Percentiles rank a stretch among this genome's conserved stretches.
Conservation (phyloP, 2,888 invertebrate species). For the Euproctis similis region DNA sequence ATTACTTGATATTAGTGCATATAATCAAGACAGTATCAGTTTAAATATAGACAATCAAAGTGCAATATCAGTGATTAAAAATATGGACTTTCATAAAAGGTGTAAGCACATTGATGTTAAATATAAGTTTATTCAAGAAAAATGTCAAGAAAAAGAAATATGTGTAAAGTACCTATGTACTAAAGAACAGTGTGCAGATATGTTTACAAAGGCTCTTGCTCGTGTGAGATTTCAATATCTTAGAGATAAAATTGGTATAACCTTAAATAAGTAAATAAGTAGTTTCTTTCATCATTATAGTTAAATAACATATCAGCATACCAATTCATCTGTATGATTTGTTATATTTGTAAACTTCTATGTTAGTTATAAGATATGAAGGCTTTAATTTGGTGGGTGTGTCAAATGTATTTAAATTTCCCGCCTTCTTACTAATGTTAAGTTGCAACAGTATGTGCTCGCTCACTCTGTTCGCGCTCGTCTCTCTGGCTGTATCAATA, state of each 20-base stretch:
- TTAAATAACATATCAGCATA: constrained; percentile 1
- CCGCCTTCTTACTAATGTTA: constrained; percentile 1
- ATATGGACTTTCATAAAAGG: constrained; percentile 3
- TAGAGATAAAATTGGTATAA: constrained; percentile 4
- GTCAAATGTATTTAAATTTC: background rate
- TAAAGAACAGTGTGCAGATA: constrained; percentile 6
- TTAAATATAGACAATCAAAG: constrained; percentile 5
- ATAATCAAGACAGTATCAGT: constrained; percentile 3
- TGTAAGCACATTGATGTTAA: constrained; percentile 11
- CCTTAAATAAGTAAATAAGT: constrained; percentile 1
- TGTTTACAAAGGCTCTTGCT: constrained; percentile 6
- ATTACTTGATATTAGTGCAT: constrained; percentile 4
- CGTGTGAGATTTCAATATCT: constrained; percentile 4
- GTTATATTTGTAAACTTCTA: background rate
- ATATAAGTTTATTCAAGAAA: constrained; percentile 10
- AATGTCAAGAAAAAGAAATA: constrained; percentile 6
- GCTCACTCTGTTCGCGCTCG: constrained; percentile 1
- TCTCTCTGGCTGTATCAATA: background rate
- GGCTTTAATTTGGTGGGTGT: constrained; percentile 1
- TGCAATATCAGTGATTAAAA: constrained; percentile 5
- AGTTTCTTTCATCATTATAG: too few species aligned
- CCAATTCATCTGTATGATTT: constrained; percentile 1
- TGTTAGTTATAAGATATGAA: background rate
- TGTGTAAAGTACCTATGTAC: constrained; percentile 7
- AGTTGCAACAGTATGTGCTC: background rate